Evolutionary conservation across 2,888 invertebrate genomes (phyloP), one percentile per base, ranked within the genome.

Genomic region (Campaea margaritaria): DNA sequence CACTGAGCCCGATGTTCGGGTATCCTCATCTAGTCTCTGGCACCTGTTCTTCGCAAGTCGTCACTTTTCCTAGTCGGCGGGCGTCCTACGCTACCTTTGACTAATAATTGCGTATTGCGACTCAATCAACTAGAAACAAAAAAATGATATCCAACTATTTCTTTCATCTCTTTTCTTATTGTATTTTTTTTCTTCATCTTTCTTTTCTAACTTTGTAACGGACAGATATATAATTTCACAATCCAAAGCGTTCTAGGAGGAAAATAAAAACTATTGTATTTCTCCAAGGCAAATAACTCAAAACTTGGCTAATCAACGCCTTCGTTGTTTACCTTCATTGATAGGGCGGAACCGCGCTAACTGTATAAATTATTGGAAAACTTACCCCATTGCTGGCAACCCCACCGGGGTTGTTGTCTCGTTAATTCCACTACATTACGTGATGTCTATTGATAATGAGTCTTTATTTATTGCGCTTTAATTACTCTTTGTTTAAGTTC

Each of bases 301-400:
- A 58, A 64, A 64, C 62, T 67, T 60, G 44, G 53, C 52, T 62
- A 58, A 67, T 67, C 62, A 62, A 46, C 58, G 62, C 57, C 45
- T 46, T 47, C 34, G 47, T 66, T 65, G 63, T 67, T 67, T 75
- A 73, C 73, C 71, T 73, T 27, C 65, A 74, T 72, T 73, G 75
- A 72, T 67, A 69, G 66, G 62, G 62, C 64, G 64, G 59, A 58
- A 42, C 47, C 47, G 21, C 47, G 38, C 42, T 58, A 69, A 65
- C 65, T 65, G 65, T 67, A 69, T 72, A 65, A 79, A 72, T 77
- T 75, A 75, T 80, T 70, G 68, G 67, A 56, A 56, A 79, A 81
- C 71, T 81, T 79, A 60, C 62, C 62, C 70, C 76, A 73, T 69
- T 78, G 68, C 67, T 41, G 7, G 41, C 52, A 53, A 52, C 42